Evolutionary conservation across 2,888 invertebrate species (phyloP).

Genomic region (Ephialtes manifestator): DNA sequence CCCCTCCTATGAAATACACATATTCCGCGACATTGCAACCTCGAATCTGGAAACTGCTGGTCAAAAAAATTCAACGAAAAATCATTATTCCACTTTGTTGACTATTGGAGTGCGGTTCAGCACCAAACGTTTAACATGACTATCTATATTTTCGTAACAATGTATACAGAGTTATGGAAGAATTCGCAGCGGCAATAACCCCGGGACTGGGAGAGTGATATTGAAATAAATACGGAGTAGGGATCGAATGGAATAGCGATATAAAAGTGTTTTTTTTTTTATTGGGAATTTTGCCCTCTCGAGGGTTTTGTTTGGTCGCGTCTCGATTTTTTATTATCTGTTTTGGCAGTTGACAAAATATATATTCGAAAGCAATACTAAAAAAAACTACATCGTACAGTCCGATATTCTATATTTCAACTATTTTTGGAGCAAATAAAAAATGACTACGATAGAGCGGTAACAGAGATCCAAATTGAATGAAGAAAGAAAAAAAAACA

Average conservation of each 20-base stretch:
- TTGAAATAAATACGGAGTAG: not conserved
- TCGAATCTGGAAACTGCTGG: not conserved
- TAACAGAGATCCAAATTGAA: too few relatives aligned
- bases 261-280: not conserved
- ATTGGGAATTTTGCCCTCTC: not conserved
- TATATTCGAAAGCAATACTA: not conserved
- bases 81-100: slow-evolving; percentile 36
- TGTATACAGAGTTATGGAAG: not conserved
- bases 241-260: not conserved
- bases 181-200: not conserved
- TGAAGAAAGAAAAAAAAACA: too few relatives aligned
- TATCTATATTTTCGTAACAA: not conserved
- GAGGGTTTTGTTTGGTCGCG: not conserved
- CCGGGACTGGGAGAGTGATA: not conserved
- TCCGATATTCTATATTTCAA: not conserved
- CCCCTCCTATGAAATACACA: not conserved
- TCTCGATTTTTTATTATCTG: not conserved
- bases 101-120: slow-evolving; percentile 2
- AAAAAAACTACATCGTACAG: slow-evolving; percentile 7
- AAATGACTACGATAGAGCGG: too few relatives aligned
- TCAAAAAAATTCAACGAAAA: slow-evolving; percentile 32
- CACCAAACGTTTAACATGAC: not conserved
- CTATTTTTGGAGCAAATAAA: not conserved
- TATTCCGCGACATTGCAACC: not conserved
- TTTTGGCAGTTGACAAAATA: not conserved